Conservation (phyloP, 2,113 vertebrate genomes). For the Arvicanthis niloticus region DNA sequence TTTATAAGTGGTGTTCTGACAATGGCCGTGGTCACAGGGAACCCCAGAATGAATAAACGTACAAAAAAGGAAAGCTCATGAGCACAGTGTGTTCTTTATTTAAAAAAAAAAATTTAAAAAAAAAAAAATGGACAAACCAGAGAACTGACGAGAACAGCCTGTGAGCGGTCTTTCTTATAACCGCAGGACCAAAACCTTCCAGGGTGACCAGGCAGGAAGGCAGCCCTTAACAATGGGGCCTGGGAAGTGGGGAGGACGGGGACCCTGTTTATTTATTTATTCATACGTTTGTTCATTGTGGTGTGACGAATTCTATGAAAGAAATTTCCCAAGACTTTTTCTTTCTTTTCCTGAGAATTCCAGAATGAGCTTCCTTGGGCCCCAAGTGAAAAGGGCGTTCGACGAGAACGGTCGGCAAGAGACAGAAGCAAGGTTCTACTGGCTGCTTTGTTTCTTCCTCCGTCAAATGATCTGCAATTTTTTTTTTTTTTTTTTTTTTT, state of each 20-base stretch:
- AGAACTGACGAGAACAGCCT: background rate
- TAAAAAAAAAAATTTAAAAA: background rate
- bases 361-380: background rate
- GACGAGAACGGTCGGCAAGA: conserved; percentile 36
- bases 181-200: background rate
- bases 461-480: conserved; percentile 28
- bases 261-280: background rate
- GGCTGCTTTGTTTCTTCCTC: background rate
- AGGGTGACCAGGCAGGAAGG: conserved; percentile 12
- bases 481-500: no score
- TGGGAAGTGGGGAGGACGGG: background rate
- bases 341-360: conserved; percentile 47
- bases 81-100: conserved; percentile 12
- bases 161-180: background rate
- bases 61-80: conserved; percentile 22
- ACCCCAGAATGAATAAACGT: conserved; percentile 63
- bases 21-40: conserved; percentile 17
- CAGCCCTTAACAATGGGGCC: background rate
- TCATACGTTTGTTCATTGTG: background rate
- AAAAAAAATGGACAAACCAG: background rate
- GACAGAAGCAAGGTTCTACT: conserved; percentile 28
- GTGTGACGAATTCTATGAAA: background rate
- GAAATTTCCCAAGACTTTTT: background rate
- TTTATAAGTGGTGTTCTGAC: conserved; percentile 61
- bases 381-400: background rate